Evolutionary conservation across 2,888 invertebrate genomes (phyloP).

Genomic region (Agonopterix heracliana): DNA sequence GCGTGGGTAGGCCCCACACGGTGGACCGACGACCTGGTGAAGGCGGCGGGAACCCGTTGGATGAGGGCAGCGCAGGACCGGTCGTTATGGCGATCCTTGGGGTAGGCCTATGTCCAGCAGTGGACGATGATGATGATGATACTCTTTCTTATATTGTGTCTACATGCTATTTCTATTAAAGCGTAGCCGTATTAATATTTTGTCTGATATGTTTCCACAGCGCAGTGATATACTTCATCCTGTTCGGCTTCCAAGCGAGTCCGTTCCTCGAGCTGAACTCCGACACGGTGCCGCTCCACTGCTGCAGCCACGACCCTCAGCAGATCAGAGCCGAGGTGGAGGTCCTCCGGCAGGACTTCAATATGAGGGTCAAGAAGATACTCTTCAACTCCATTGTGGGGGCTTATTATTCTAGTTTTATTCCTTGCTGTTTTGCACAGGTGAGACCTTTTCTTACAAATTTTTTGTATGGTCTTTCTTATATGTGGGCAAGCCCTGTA

Average conservation of each 20-base stretch:
- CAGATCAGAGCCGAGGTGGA: slow-evolving; percentile 91
- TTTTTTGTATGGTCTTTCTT: too few species aligned
- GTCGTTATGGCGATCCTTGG: too few species aligned
- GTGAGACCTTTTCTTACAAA: slow-evolving; percentile 50
- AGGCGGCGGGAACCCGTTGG: too few species aligned
- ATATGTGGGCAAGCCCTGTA: not conserved
- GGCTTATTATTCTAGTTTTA: slow-evolving; percentile 91
- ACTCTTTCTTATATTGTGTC: too few species aligned
- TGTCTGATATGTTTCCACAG: slow-evolving; percentile 52
- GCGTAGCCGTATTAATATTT: too few species aligned
- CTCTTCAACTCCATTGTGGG: slow-evolving; percentile 89
- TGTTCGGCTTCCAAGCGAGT: slow-evolving; percentile 86
- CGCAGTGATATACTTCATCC: slow-evolving; percentile 84
- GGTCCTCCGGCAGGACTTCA: slow-evolving; percentile 89
- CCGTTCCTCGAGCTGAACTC: slow-evolving; percentile 83
- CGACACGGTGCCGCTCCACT: slow-evolving; percentile 79
- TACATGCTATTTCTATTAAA: too few species aligned
- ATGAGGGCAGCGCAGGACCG: too few species aligned
- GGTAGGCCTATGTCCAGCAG: too few species aligned
- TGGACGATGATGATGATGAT: too few species aligned
- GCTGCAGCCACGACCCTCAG: slow-evolving; percentile 83
- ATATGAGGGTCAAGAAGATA: slow-evolving; percentile 91
- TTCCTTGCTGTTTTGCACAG: slow-evolving; percentile 93
- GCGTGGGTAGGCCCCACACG: too few species aligned
- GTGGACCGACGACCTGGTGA: too few species aligned